Evolutionary conservation across 1,140 invertebrate genomes (phyloP), one percentile per base, ranked within the genome.

Genomic region (Pseudomyrmex pallidus): DNA sequence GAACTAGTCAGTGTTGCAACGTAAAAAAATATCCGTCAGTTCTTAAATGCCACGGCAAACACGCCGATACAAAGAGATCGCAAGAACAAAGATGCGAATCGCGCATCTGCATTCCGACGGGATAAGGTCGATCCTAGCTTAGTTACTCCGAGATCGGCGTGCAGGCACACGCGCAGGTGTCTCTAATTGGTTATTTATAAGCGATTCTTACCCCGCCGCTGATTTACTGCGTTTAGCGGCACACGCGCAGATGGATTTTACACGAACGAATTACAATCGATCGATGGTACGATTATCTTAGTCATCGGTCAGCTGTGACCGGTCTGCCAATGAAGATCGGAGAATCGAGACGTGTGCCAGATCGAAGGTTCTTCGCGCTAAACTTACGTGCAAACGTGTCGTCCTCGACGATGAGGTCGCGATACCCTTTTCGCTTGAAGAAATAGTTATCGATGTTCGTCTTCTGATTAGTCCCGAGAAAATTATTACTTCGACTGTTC

Each of bases 111-210:
- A 89, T 89, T 89, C 87, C 87, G 63, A n/a, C n/a, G 25, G 82
- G 84, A 89, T 84, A 89, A 86, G 87, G 84, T 86, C 82, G 87
- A 52, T 80, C 35, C 54, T 52, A 10, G 22, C 73, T 76, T 15
- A 66, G 22, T 25, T 35, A 25, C n/a, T 77, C 48, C 48, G 50
- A 25, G 67, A 20, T 54, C 74, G 82, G 54, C 15, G 5, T 70
- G 35, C 35, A 35, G 0, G 5, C 77, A 72, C 80, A 89, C 88
- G 48, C 78, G 87, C 89, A 90, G 89, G 89, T 90, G 89, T 90
- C 80, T 89, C 89, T 90, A 90, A 90, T 90, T 90, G 89, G 86
- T 89, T 89, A 90, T 90, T 90, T 90, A 90, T 90, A 90, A 90
- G 83, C 88, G 82, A 90, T 90, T 85, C 88, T 87, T 25, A 86